These are phyloP conservation scores for Globodera rostochiensis DNA, from an alignment of 1,140 invertebrate species.

Conservation along the genomic window DNA sequence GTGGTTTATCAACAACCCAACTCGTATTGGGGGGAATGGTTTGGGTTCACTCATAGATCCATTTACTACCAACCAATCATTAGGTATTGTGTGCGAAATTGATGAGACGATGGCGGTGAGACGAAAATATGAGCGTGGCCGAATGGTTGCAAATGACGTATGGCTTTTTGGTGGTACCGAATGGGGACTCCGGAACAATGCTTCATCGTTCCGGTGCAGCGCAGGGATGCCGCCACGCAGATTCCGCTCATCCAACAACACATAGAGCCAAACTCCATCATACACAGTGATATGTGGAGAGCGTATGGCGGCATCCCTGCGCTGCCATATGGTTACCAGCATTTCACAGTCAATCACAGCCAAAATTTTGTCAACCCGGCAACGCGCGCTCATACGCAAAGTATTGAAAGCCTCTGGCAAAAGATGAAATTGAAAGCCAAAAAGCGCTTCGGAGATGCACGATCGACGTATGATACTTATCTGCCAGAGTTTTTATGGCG, in stretches of 20 bases:
- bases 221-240: slow-evolving; percentile 11
- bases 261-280: slow-evolving; percentile 15
- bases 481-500: no score
- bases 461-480: no score
- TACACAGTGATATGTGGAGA: not conserved
- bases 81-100: slow-evolving; percentile 7
- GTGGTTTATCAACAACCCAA: slow-evolving; percentile 2
- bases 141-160: not conserved
- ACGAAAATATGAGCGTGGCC: slow-evolving; percentile 13
- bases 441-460: no score
- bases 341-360: slow-evolving; percentile 23
- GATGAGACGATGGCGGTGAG: slow-evolving; percentile 15
- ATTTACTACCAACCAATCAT: slow-evolving; percentile 3
- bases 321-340: slow-evolving; percentile 10
- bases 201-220: slow-evolving; percentile 16
- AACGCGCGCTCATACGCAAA: not conserved
- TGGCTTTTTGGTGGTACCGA: slow-evolving; percentile 21
- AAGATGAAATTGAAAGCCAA: no score
- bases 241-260: slow-evolving; percentile 26
- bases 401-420: no score
- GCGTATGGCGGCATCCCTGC: slow-evolving; percentile 21
- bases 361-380: slow-evolving; percentile 12
- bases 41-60: not conserved
- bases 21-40: slow-evolving; percentile 1
- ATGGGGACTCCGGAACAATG: not conserved